Percentiles rank a stretch among this genome's conserved stretches.
Evolutionary conservation across 1,140 invertebrate genomes (phyloP).

Genomic region (Lasioglossum albipes): DNA sequence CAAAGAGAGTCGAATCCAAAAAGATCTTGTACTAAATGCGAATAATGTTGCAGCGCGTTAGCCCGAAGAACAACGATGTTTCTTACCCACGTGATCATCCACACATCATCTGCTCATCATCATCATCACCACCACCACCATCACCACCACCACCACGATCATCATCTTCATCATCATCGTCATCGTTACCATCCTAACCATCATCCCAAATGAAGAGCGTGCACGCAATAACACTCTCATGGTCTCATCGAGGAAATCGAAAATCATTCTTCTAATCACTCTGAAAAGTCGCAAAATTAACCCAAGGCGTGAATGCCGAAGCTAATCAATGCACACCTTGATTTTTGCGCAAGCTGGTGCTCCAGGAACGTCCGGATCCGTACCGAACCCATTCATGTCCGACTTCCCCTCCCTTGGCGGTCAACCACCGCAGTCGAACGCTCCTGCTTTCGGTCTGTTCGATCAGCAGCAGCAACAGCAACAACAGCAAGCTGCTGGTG

Average conservation of each 20-base stretch:
- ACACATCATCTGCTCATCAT: background rate
- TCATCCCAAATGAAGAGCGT: background rate
- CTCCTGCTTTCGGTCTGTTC: slow-evolving; percentile 52
- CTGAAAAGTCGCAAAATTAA: slow-evolving; percentile 4
- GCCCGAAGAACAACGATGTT: background rate
- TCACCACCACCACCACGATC: background rate
- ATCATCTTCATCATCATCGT: background rate
- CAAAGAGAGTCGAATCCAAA: too few species aligned
- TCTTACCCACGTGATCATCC: background rate
- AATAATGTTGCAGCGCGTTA: background rate
- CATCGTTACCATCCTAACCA: too few species aligned
- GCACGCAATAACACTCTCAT: background rate
- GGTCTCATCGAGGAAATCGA: background rate
- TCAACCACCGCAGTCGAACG: slow-evolving; percentile 48
- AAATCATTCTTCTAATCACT: too few species aligned
- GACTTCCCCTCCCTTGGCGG: slow-evolving; percentile 76
- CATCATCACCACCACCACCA: too few species aligned
- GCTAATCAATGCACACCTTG: slow-evolving; percentile 68
- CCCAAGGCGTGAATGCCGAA: background rate
- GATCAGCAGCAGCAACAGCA: slow-evolving; percentile 55
- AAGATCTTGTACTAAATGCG: too few species aligned
- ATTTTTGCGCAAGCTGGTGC: slow-evolving; percentile 85
- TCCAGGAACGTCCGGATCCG: slow-evolving; percentile 79
- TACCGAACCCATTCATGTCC: slow-evolving; percentile 81
- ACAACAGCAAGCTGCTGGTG: slow-evolving; percentile 59